Percentiles rank a stretch among this genome's conserved stretches.
These are phyloP conservation scores for Nyctereutes procyonoides DNA, from an alignment of 2,113 vertebrate genomes.

Conservation along the genomic window DNA sequence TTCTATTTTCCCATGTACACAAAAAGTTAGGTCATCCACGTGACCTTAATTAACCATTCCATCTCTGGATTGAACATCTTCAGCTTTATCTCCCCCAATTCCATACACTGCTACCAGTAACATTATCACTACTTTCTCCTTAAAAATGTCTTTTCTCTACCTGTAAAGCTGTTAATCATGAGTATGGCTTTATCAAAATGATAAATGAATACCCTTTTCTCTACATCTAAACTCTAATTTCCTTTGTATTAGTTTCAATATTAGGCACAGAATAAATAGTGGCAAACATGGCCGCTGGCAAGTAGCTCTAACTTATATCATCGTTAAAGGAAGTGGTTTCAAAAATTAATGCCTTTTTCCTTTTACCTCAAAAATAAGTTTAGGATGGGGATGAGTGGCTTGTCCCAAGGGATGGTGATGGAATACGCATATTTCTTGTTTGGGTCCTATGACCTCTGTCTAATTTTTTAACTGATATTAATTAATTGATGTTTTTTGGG, in stretches of 20 bases:
- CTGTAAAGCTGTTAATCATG: not conserved
- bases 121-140: not conserved
- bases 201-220: not conserved
- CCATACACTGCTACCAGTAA: not conserved
- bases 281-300: not conserved
- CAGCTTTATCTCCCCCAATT: not conserved
- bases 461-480: not conserved
- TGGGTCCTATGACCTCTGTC: not conserved
- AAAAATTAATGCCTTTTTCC: not conserved
- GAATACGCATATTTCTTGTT: not conserved
- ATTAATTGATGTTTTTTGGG: not conserved
- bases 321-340: not conserved
- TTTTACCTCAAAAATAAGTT: not conserved
- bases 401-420: not conserved
- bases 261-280: slow-evolving; percentile 11
- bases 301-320: not conserved
- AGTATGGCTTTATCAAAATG: slow-evolving; percentile 31
- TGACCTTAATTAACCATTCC: not conserved
- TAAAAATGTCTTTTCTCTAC: slow-evolving; percentile 19
- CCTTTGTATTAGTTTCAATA: not conserved
- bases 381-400: not conserved
- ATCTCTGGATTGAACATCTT: not conserved
- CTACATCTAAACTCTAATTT: slow-evolving; percentile 2
- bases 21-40: not conserved
- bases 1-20: slow-evolving; percentile 34